phyloP scores from a whole-genome alignment of 1,140 invertebrate genomes.

The Stenopsyche tienmushanensis region DNA sequence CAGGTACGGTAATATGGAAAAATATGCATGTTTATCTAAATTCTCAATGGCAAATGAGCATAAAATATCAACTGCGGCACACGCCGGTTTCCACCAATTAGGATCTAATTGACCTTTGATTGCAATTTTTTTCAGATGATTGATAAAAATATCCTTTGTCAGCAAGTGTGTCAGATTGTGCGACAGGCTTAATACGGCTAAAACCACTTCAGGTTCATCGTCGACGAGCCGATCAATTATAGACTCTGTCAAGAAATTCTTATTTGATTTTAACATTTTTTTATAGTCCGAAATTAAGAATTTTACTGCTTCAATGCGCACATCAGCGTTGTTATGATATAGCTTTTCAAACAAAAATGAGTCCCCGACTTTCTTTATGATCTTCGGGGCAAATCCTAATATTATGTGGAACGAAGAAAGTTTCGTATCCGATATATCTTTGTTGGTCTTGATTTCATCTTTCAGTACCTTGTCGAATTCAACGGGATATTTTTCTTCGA shows the following conservation, averaged over 20 bases:
- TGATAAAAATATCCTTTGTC: slow-evolving; percentile 43
- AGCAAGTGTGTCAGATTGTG: slow-evolving; percentile 50
- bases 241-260: slow-evolving; percentile 58
- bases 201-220: slow-evolving; percentile 57
- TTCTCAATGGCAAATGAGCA: slow-evolving; percentile 47
- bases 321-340: slow-evolving; percentile 62
- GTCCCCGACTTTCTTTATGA: slow-evolving; percentile 54
- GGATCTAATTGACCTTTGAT: slow-evolving; percentile 41
- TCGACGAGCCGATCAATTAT: slow-evolving; percentile 60
- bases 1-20: slow-evolving; percentile 60
- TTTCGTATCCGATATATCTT: slow-evolving; percentile 42
- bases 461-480: slow-evolving; percentile 65
- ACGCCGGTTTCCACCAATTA: slow-evolving; percentile 48
- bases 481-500: slow-evolving; percentile 66
- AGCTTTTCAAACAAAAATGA: slow-evolving; percentile 65
- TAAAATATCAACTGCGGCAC: slow-evolving; percentile 50
- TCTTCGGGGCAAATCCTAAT: slow-evolving; percentile 56
- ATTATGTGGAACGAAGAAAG: slow-evolving; percentile 47
- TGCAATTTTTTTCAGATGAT: slow-evolving; percentile 44
- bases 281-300: slow-evolving; percentile 57
- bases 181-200: slow-evolving; percentile 52
- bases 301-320: slow-evolving; percentile 63
- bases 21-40: slow-evolving; percentile 48
- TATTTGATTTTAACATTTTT: slow-evolving; percentile 53
- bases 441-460: slow-evolving; percentile 49